These are phyloP conservation scores for Drosophila obscura DNA, from an alignment of 1,140 invertebrate genomes.

Conservation along the genomic window DNA sequence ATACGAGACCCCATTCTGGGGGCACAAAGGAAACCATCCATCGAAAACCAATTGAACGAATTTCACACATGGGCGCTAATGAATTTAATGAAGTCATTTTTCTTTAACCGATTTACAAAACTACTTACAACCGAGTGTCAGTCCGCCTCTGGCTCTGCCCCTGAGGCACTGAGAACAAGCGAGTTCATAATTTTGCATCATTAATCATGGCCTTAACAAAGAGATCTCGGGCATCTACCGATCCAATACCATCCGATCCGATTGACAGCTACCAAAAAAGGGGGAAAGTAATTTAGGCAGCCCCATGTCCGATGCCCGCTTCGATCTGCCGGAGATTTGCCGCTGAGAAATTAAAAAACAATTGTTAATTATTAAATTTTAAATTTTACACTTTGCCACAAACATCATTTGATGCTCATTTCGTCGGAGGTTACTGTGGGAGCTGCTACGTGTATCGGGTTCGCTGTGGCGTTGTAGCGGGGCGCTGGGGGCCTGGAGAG, in stretches of 20 bases:
- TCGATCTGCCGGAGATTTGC: constrained; percentile 38
- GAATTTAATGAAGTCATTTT: constrained; percentile 84
- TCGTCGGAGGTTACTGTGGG: constrained; percentile 31
- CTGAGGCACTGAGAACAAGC: constrained; percentile 74
- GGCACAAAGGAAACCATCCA: constrained; percentile 20
- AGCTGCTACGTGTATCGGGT: constrained; percentile 15
- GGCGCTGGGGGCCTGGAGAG: no score
- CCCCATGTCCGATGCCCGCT: neutral
- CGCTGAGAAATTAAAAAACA: constrained; percentile 75
- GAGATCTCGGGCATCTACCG: constrained; percentile 49
- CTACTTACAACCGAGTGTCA: constrained; percentile 58
- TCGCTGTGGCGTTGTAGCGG: neutral
- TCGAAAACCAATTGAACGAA: constrained; percentile 70
- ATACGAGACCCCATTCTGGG: constrained; percentile 8
- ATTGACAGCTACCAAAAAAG: constrained; percentile 60
- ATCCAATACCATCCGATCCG: constrained; percentile 13
- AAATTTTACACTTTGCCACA: constrained; percentile 76
- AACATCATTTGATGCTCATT: constrained; percentile 52
- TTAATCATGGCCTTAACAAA: constrained; percentile 73
- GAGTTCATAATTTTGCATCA: constrained; percentile 83
- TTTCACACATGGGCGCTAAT: constrained; percentile 84
- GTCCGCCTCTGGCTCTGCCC: constrained; percentile 2
- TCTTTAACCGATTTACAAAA: constrained; percentile 83
- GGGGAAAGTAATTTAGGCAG: constrained; percentile 73
- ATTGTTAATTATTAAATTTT: constrained; percentile 83